Evolutionary conservation across 1,140 invertebrate genomes (phyloP).

Genomic region (Bombus fervidus): DNA sequence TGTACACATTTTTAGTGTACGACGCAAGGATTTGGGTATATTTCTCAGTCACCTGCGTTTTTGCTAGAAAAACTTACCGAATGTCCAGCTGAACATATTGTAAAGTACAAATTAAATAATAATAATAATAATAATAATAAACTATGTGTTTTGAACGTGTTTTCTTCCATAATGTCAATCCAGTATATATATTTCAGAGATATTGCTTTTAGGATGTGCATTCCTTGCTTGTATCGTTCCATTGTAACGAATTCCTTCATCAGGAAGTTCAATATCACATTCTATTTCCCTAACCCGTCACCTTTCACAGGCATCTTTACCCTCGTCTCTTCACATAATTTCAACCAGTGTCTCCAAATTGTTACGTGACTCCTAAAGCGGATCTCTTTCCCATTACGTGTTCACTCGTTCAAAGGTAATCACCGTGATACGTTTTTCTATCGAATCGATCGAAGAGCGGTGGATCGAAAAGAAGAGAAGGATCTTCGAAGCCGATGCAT

Average conservation of each 20-base stretch:
- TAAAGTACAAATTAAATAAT: no score
- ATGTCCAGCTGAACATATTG: no score
- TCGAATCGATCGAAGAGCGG: conserved; percentile 41
- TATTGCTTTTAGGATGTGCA: no score
- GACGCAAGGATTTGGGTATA: no score
- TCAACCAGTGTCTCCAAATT: background rate
- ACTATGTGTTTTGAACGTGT: no score
- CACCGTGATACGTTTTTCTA: conserved; percentile 23
- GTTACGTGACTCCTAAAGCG: background rate
- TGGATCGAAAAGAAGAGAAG: conserved; percentile 6
- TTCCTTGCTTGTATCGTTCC: background rate
- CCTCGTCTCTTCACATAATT: background rate
- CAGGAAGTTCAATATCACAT: background rate
- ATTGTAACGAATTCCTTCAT: background rate
- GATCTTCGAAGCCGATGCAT: conserved; percentile 3
- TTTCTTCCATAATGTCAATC: no score
- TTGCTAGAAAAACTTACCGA: no score
- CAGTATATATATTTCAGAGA: no score
- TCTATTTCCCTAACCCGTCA: background rate
- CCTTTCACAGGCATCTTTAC: no score
- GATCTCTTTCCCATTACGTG: background rate
- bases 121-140: no score
- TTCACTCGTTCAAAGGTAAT: background rate
- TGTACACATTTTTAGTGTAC: no score
- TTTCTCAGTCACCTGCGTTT: no score